A percentile compares a stretch with the other conserved stretches of the same genome.
Conservation (phyloP, 2,888 invertebrate species). For the Brachyptera risi region DNA sequence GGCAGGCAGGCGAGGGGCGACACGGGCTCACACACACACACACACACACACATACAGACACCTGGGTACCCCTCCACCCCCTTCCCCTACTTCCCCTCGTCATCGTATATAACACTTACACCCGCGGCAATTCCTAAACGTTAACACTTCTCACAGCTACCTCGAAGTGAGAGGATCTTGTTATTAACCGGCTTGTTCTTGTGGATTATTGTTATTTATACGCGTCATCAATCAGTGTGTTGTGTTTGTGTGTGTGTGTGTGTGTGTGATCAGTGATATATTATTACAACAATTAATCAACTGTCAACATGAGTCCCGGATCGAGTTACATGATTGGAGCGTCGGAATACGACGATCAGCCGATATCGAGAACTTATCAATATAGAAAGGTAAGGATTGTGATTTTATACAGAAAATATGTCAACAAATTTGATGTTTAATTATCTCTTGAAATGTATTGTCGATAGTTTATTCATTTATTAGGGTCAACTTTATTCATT, state of each 20-base stretch:
- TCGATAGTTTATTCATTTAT: no score
- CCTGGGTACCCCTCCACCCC: conserved; percentile 12
- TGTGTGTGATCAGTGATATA: conserved; percentile 6
- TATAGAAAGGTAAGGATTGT: conserved; percentile 43
- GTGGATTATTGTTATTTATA: no score
- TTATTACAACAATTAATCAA: neutral
- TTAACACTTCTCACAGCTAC: conserved; percentile 10
- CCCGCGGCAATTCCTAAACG: conserved; percentile 4
- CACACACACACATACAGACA: conserved; percentile 11
- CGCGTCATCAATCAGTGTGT: no score
- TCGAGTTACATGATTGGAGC: conserved; percentile 22
- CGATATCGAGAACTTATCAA: conserved; percentile 46
- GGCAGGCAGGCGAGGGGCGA: neutral
- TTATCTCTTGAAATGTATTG: no score
- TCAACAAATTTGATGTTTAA: no score
- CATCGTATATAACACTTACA: conserved; percentile 7
- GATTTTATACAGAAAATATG: no score
- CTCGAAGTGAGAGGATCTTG: neutral
- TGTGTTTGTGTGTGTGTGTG: no score
- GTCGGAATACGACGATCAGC: conserved; percentile 39
- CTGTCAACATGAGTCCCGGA: conserved; percentile 29
- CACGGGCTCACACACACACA: no score
- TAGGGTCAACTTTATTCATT: no score
- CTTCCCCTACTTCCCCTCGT: conserved; percentile 8
- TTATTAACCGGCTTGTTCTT: neutral